phyloP scores from a whole-genome alignment of 2,888 invertebrate genomes.

The Caenorhabditis wallacei region DNA sequence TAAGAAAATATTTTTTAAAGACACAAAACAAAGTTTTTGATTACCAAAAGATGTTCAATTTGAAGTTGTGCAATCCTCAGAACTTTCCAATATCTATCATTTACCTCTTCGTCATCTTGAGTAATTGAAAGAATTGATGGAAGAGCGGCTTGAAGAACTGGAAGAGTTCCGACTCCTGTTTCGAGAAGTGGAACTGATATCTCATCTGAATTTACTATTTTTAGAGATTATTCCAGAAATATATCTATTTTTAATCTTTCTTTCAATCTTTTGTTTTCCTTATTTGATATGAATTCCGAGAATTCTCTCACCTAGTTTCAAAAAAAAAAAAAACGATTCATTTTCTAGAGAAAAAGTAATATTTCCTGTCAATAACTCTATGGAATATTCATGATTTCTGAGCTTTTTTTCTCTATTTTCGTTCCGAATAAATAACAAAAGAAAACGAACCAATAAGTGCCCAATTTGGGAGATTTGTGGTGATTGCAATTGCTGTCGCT shows the following conservation, averaged over 20 bases:
- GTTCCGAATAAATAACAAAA: not conserved
- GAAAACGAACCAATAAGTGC: constrained; percentile 38
- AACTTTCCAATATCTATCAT: constrained; percentile 49
- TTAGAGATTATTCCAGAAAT: not conserved
- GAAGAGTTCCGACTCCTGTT: constrained; percentile 61
- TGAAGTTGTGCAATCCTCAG: constrained; percentile 61
- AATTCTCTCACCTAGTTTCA: not conserved
- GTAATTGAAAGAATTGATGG: constrained; percentile 53
- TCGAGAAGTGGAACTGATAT: constrained; percentile 63
- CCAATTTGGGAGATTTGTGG: constrained; percentile 42
- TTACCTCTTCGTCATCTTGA: constrained; percentile 39
- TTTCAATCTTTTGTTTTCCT: not conserved
- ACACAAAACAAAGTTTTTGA: constrained; percentile 17
- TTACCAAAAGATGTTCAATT: constrained; percentile 61
- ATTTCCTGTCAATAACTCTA: not conserved
- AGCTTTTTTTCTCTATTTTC: not conserved
- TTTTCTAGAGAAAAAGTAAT: not conserved
- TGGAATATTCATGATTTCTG: not conserved
- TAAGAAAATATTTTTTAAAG: not conserved
- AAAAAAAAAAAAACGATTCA: not conserved
- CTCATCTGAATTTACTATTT: constrained; percentile 56
- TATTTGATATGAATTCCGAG: not conserved
- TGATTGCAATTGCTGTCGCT: constrained; percentile 48
- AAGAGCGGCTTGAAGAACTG: constrained; percentile 63
- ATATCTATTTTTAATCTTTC: not conserved